Conservation (phyloP, 1,140 invertebrate genomes). For the Araneus ventricosus region DNA sequence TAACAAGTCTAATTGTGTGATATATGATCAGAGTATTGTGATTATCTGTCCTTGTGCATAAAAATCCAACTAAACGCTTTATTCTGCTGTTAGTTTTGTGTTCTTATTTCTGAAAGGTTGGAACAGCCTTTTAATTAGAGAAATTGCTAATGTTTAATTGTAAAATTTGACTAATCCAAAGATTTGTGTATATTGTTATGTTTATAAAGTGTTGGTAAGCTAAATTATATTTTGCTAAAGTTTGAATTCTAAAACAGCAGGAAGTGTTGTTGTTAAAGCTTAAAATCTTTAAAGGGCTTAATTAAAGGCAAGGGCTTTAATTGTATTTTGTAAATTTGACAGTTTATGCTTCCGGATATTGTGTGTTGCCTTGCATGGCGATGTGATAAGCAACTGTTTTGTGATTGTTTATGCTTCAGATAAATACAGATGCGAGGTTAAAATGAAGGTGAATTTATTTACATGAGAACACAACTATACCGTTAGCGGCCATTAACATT, state of each 20-base stretch:
- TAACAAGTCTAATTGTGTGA: neutral
- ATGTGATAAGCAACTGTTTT: neutral
- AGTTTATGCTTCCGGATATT: neutral
- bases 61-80: neutral
- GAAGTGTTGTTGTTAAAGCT: neutral
- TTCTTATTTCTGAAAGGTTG: neutral
- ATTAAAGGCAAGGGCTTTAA: too few species aligned
- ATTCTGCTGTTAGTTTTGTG: neutral
- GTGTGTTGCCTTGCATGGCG: neutral
- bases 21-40: neutral
- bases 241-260: neutral
- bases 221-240: neutral
- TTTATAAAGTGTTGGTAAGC: conserved; percentile 28
- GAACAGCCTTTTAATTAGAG: neutral
- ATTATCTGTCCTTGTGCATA: neutral
- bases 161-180: conserved; percentile 32
- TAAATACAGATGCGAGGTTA: too few species aligned
- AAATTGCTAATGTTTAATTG: conserved; percentile 5
- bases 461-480: too few species aligned
- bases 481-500: too few species aligned
- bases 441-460: too few species aligned
- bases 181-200: conserved; percentile 40
- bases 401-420: too few species aligned
- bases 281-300: neutral
- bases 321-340: neutral